phyloP scores from a whole-genome alignment of 2,797 vertebrate species.

The Chrosomus eos region DNA sequence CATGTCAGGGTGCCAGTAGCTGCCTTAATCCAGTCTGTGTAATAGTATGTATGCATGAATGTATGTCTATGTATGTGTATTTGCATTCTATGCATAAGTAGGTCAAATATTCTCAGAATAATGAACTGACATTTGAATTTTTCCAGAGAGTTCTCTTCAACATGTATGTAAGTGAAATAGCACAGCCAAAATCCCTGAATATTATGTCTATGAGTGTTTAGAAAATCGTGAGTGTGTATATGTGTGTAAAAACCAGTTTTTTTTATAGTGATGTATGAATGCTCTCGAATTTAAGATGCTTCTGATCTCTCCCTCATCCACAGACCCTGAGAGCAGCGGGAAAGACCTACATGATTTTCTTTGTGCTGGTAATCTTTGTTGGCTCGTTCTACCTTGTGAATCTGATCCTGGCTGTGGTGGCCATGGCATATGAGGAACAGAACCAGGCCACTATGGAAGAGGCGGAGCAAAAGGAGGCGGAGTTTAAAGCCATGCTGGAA shows the following conservation, averaged over 20 bases:
- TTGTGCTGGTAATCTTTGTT: conserved; percentile 98
- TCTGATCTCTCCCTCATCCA: neutral
- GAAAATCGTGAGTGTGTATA: neutral
- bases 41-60: conserved; percentile 21
- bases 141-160: neutral
- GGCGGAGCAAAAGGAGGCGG: conserved; percentile 91
- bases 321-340: conserved; percentile 96
- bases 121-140: conserved; percentile 39
- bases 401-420: conserved; percentile 96
- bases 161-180: neutral
- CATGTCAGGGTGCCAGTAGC: conserved; percentile 8
- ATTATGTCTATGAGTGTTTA: neutral
- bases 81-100: conserved; percentile 22
- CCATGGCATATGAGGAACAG: conserved; percentile 99
- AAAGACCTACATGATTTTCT: conserved; percentile 99
- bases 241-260: neutral
- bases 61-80: conserved; percentile 4
- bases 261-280: neutral
- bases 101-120: conserved; percentile 13
- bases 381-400: conserved; percentile 98
- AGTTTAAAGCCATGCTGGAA: conserved; percentile 97
- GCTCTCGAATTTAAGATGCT: neutral
- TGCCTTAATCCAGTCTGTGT: neutral
- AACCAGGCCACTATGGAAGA: conserved; percentile 99
- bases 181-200: neutral